Base-by-base conservation (phyloP, 1,140 invertebrate genomes). In the Papilio dardanus region DNA sequence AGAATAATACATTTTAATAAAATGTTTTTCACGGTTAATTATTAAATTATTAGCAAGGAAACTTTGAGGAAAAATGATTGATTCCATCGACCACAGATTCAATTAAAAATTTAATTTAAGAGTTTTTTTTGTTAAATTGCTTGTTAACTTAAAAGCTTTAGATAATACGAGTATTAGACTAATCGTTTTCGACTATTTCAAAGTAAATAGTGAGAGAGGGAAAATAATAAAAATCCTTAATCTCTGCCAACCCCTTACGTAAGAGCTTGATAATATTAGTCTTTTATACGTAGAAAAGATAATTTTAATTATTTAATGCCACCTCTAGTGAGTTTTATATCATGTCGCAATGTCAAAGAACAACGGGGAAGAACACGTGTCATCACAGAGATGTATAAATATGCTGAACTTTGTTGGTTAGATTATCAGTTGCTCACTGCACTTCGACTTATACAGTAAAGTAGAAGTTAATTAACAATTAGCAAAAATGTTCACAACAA, bases 381-480 rank as follows among this genome's bases (percentile, higher is more conserved):
- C 12, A 5, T 2, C 12, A 3, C 30, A 0, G 21, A 24, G 12
- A 28, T 62, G 21, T 62, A 62, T 62, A 62, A 62, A 62, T 62
- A 62, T 24, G 24, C 8, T 62, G 14, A 3, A 12, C 8, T 14
- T 62, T 28, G 24, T 30, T 62, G 8, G 54, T 62, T 14, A 62
- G 24, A 16, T 69, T 46, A 58, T 66, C 21, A 69, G 58, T 71
- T 46, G 8, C 33, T 66, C 67, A 76, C 33, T 46, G 68, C 69
- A 58, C 42, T 67, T 74, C 77, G 85, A 80, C 12, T 12, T 2
- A 5, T 54, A 10, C 24, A 28, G 21, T 62, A 2, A 8, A 28
- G 54, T 4, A 58, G 54, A 14, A 30, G 54, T 62, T 14, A 62
- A 24, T 14, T 24, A 24, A 24, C 8, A 58, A 24, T 24, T 8